Base-by-base conservation (phyloP, 2,797 vertebrate species). In the Toxotes lorentzi region DNA sequence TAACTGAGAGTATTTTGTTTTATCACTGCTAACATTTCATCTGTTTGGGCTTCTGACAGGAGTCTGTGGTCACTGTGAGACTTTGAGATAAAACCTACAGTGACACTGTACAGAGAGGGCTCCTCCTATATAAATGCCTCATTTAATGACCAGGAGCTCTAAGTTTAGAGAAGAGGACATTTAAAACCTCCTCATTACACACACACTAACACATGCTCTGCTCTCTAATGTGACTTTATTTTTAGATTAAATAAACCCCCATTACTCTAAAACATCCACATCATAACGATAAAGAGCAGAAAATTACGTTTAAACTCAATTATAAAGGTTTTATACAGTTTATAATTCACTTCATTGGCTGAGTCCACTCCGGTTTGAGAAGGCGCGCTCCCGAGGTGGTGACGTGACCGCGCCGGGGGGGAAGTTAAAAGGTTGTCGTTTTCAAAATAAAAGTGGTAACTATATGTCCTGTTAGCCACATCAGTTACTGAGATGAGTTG, bases 141-240 rank as follows among this genome's bases (percentile, higher is more conserved):
- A 32, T 30, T 21, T 30, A 63, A 40, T 17, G 19, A 69, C 6
- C 23, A 73, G 7, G 8, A 45, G 47, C 21, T 53, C 58, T 54
- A 76, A 68, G 32, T 47, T 69, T 76, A 76, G 66, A 30, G 11
- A 48, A 56, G 48, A 14, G 6, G 48, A 69, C 16, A 76, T 56
- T 76, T 27, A 76, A 41, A 64, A 62, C 63, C 73, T 34, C 50
- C 6, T 41, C 16, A 3, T 27, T 4, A 27, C 27, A 7, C 27
- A 53, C 50, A 53, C 50, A 51, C n/a, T 38, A 2, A 51, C 19
- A 4, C 53, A 65, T 12, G 11, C 43, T 14, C 2, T 24, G 27
- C 30, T 24, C 7, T n/a, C n/a, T 24, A 19, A 32, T 60, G 13
- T 48, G 13, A 21, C 19, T 65, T 65, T 45, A 51, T 41, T 53